phyloP scores from a whole-genome alignment of 2,113 vertebrate species.

The Dipodomys stephensi region DNA sequence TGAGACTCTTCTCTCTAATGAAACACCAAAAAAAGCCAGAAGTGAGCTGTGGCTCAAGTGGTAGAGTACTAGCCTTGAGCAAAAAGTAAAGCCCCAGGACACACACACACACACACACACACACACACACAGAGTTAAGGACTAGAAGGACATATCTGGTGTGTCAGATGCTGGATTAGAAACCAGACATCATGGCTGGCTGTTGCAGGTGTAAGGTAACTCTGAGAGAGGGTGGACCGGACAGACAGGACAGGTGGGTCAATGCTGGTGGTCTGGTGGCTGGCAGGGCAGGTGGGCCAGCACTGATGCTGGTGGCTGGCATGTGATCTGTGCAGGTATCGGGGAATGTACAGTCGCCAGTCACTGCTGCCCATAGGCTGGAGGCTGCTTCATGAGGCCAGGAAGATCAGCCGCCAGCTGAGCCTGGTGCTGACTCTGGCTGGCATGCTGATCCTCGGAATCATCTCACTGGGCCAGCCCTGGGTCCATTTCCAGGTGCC shows the following conservation, averaged over 20 bases:
- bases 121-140: no score
- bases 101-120: no score
- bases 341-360: accelerated
- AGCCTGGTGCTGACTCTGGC: conserved; percentile 55
- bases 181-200: no score
- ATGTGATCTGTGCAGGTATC: background rate
- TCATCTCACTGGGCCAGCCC: conserved; percentile 58
- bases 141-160: no score
- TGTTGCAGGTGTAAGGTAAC: no score
- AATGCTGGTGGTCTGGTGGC: background rate
- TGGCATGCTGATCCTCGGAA: background rate
- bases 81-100: no score
- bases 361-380: conserved; percentile 32
- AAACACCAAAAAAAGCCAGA: no score
- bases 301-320: background rate
- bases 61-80: no score
- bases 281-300: background rate
- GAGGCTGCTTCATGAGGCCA: conserved; percentile 53
- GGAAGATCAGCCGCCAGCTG: conserved; percentile 55
- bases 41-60: no score
- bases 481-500: conserved; percentile 78
- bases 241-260: no score
- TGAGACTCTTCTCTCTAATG: no score
- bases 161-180: background rate
- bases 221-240: background rate